Percentiles rank a stretch among this genome's conserved stretches.
phyloP scores from a whole-genome alignment of 2,888 invertebrate species.

The Drosophila diplacantha region DNA sequence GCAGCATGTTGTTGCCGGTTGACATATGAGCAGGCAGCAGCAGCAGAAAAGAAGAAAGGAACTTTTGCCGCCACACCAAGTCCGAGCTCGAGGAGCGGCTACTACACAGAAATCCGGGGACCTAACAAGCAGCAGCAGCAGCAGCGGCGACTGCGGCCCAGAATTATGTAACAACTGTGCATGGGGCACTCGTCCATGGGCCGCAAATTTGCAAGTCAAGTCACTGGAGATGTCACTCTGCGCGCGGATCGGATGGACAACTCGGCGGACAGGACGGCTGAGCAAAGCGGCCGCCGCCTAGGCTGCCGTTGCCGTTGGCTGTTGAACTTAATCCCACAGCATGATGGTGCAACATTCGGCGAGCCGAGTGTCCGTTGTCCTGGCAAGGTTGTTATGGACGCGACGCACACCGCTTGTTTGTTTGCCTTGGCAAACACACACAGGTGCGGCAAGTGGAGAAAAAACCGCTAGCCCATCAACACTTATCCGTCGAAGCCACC shows the following conservation, averaged over 20 bases:
- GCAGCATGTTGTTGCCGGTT: slow-evolving; percentile 57
- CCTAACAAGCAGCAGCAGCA: slow-evolving; percentile 56
- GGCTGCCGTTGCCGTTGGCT: slow-evolving; percentile 41
- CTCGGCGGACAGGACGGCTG: slow-evolving; percentile 65
- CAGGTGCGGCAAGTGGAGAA: slow-evolving; percentile 3
- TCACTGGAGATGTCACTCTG: slow-evolving; percentile 61
- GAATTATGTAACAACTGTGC: slow-evolving; percentile 66
- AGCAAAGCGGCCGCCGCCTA: slow-evolving; percentile 62
- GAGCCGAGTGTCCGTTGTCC: slow-evolving; percentile 58
- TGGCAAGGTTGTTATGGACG: slow-evolving; percentile 67
- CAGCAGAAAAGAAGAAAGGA: slow-evolving; percentile 54
- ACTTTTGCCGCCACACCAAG: slow-evolving; percentile 67
- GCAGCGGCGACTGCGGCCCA: slow-evolving; percentile 27
- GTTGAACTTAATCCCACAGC: slow-evolving; percentile 59
- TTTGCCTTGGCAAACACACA: slow-evolving; percentile 58
- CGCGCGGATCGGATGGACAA: slow-evolving; percentile 57
- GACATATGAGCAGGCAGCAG: slow-evolving; percentile 71
- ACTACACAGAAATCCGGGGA: slow-evolving; percentile 53
- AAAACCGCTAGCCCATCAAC: slow-evolving; percentile 8
- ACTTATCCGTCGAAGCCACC: slow-evolving; percentile 23
- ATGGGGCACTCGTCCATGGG: slow-evolving; percentile 23
- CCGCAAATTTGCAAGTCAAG: slow-evolving; percentile 71
- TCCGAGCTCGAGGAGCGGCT: slow-evolving; percentile 46
- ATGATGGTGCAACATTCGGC: slow-evolving; percentile 65
- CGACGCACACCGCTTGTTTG: slow-evolving; percentile 54